These are phyloP conservation scores for Archips crataeganus DNA, from an alignment of 2,888 invertebrate species.

Conservation along the genomic window DNA sequence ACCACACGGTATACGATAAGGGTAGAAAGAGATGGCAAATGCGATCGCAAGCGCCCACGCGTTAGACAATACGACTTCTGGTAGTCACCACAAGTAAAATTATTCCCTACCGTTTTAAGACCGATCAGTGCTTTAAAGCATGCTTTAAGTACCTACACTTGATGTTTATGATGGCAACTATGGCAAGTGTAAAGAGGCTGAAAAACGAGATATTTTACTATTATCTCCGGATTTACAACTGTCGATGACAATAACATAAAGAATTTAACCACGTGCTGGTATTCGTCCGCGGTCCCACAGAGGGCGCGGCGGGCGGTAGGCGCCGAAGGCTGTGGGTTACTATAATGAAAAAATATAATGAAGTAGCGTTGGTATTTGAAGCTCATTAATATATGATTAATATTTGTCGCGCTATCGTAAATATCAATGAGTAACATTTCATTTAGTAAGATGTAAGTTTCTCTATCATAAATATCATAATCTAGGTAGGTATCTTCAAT, in stretches of 20 bases:
- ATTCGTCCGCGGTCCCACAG: constrained; percentile 18
- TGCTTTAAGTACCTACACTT: too few species aligned
- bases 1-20: too few species aligned
- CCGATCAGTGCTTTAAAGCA: neutral
- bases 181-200: neutral
- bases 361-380: constrained; percentile 23
- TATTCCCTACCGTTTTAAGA: neutral
- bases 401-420: constrained; percentile 31
- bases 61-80: too few species aligned
- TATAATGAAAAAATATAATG: constrained; percentile 36
- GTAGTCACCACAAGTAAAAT: too few species aligned
- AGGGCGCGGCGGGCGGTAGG: constrained; percentile 65
- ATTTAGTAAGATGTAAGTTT: neutral
- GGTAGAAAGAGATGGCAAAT: too few species aligned
- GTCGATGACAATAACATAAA: constrained; percentile 38
- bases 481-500: too few species aligned
- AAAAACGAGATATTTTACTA: neutral
- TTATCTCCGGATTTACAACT: neutral
- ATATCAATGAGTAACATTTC: neutral
- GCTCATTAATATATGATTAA: constrained; percentile 37
- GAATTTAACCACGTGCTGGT: constrained; percentile 7
- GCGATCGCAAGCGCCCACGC: too few species aligned
- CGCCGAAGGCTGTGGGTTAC: constrained; percentile 54
- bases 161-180: too few species aligned
- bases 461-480: neutral